These are phyloP conservation scores for Eurypyga helias DNA, from an alignment of 2,113 vertebrate genomes.

Conservation along the genomic window DNA sequence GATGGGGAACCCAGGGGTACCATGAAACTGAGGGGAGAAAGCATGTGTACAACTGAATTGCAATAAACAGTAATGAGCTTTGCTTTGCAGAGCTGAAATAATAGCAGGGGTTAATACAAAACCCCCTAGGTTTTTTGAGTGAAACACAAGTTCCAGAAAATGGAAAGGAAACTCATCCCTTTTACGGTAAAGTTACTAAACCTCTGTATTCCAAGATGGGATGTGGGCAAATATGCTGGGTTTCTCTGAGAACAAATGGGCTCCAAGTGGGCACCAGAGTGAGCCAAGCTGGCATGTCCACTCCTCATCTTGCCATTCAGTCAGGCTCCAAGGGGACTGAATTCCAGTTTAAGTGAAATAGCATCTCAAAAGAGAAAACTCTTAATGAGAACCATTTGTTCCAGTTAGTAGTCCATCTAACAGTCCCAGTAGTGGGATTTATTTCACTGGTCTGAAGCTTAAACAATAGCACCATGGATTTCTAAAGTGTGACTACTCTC, in stretches of 20 bases:
- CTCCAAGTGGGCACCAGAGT: too few species aligned
- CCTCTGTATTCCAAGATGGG: background rate
- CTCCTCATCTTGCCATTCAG: background rate
- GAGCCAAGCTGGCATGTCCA: background rate
- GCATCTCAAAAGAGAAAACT: background rate
- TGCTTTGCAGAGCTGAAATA: background rate
- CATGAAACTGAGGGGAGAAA: background rate
- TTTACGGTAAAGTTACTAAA: background rate
- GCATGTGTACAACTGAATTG: background rate
- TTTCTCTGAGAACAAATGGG: background rate
- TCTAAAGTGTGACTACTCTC: background rate
- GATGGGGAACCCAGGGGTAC: background rate
- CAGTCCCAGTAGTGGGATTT: background rate
- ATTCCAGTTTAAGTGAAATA: background rate
- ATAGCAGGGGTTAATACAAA: background rate
- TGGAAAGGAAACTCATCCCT: background rate
- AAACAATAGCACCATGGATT: background rate
- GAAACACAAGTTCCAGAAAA: background rate
- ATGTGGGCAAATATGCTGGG: accelerated
- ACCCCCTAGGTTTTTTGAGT: background rate
- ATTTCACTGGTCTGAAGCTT: background rate
- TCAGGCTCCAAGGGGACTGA: background rate
- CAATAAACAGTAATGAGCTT: background rate
- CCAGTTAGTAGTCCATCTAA: background rate
- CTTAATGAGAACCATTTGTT: background rate